Evolutionary conservation across 2,888 invertebrate species (phyloP).

Genomic region (Aspidiotus destructor): DNA sequence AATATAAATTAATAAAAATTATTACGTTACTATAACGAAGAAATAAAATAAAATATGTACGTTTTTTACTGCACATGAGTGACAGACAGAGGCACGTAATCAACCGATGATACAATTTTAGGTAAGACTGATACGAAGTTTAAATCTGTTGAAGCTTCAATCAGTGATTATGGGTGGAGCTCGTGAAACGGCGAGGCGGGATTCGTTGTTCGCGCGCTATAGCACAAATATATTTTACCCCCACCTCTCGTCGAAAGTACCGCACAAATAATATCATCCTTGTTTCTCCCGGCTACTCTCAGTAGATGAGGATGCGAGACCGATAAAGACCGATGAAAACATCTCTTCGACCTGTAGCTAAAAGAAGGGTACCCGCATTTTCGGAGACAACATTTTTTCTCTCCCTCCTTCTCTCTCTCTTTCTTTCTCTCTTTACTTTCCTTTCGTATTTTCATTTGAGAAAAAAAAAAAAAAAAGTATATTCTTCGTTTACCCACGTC

Average conservation of each 20-base stretch:
- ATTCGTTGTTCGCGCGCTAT: conserved; percentile 23
- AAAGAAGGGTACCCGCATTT: neutral
- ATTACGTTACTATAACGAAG: no score
- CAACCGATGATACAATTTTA: conserved; percentile 23
- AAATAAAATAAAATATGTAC: no score
- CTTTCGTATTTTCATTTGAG: neutral
- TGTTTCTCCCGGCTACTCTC: neutral
- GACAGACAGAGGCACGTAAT: conserved; percentile 9
- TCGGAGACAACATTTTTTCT: neutral
- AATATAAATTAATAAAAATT: neutral
- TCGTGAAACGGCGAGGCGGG: conserved; percentile 20
- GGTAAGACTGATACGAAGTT: conserved; percentile 30
- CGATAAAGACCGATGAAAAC: neutral
- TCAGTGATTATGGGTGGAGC: conserved; percentile 30
- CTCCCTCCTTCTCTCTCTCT: neutral
- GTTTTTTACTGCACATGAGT: neutral
- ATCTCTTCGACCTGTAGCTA: conserved; percentile 8
- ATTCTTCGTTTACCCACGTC: no score
- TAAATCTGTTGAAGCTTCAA: conserved; percentile 31
- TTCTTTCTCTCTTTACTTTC: neutral
- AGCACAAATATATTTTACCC: conserved; percentile 17
- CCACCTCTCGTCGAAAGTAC: conserved; percentile 7
- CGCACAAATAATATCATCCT: conserved; percentile 12
- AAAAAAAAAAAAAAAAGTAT: neutral
- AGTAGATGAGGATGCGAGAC: no score